Evolutionary conservation across 2,113 vertebrate genomes (phyloP).

Genomic region (Corydoras sp.): DNA sequence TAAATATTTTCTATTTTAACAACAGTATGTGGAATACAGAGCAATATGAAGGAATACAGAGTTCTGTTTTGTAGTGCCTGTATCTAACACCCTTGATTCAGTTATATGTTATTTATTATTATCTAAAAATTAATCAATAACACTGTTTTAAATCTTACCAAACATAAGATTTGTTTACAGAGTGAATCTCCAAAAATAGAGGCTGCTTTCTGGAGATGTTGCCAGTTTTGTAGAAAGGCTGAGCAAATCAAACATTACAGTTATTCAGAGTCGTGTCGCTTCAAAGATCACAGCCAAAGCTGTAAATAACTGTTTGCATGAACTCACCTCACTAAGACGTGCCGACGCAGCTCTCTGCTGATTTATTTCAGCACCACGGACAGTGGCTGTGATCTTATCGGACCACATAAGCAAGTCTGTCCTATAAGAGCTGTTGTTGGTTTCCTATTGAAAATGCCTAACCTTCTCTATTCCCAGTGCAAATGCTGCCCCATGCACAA

Average conservation of each 20-base stretch:
- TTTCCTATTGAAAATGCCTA: background rate
- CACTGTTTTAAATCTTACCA: no score
- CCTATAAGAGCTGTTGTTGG: background rate
- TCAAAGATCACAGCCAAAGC: background rate
- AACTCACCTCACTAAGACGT: background rate
- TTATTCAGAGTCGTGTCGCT: no score
- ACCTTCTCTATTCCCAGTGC: background rate
- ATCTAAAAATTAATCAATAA: no score
- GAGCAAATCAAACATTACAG: no score
- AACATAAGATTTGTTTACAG: no score
- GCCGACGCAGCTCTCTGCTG: background rate
- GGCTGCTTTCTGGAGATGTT: no score
- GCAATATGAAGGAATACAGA: no score
- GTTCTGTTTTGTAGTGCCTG: background rate
- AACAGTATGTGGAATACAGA: no score
- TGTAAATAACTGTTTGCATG: background rate
- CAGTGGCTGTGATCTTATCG: background rate
- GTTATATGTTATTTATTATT: background rate
- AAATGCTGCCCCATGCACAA: conserved; percentile 3
- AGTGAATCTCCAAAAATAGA: no score
- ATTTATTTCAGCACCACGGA: conserved; percentile 2
- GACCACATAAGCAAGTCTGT: background rate
- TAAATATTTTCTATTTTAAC: no score
- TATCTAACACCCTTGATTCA: background rate
- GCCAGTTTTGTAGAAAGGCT: no score